A percentile compares a stretch with the other conserved stretches of the same genome.
Evolutionary conservation across 2,888 invertebrate species (phyloP).

Genomic region (Tryphoninae sp.): DNA sequence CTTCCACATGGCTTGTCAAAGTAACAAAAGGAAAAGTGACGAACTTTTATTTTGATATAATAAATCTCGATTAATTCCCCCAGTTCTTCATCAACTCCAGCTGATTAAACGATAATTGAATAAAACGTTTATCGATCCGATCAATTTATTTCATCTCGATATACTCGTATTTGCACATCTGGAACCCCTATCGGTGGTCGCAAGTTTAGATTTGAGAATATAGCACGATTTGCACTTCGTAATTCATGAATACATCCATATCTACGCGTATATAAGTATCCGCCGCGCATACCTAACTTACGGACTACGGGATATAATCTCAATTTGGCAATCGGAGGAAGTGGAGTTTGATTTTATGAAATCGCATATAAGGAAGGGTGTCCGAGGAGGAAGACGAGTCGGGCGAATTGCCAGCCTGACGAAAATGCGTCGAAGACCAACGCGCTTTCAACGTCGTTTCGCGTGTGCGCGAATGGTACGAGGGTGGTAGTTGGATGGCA

Average conservation of each 20-base stretch:
- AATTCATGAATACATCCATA: not conserved
- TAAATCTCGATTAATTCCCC: no score
- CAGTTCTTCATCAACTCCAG: no score
- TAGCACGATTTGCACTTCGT: conserved; percentile 7
- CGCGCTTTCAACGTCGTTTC: conserved; percentile 35
- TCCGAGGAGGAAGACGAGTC: not conserved
- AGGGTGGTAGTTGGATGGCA: not conserved
- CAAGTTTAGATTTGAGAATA: not conserved
- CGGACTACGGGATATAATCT: conserved; percentile 32
- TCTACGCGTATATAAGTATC: conserved; percentile 3
- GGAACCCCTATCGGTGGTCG: not conserved
- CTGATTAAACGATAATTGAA: no score
- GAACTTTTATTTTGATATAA: no score
- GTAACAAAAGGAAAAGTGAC: no score
- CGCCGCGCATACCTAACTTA: not conserved
- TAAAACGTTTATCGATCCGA: no score
- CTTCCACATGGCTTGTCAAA: no score
- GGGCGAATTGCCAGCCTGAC: conserved; percentile 48
- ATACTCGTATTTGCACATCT: no score
- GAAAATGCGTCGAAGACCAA: conserved; percentile 29
- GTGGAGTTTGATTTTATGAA: conserved; percentile 47
- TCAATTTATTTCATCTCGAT: no score
- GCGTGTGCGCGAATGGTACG: not conserved
- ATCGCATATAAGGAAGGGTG: conserved; percentile 23
- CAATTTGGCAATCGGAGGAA: conserved; percentile 52